phyloP scores from a whole-genome alignment of 2,113 vertebrate species.

The Petrocephalus zakoni region DNA sequence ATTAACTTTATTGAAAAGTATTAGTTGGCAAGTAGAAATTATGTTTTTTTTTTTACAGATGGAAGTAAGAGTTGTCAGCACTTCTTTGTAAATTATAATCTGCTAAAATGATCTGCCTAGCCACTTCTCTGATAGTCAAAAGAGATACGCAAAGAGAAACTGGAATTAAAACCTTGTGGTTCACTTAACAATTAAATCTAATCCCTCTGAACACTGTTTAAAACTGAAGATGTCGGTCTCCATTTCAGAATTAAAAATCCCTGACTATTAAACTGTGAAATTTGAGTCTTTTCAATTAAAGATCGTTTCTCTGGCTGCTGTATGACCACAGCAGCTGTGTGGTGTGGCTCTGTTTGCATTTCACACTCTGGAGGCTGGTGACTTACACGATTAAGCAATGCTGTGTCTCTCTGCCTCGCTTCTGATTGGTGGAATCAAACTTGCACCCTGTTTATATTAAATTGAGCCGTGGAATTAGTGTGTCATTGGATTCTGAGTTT shows the following conservation, averaged over 20 bases:
- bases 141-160: not conserved
- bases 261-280: not conserved
- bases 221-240: not conserved
- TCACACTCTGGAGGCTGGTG: not conserved
- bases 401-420: not conserved
- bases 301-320: not conserved
- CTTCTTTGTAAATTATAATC: too few species aligned
- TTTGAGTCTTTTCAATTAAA: not conserved
- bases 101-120: too few species aligned
- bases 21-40: not conserved
- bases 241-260: not conserved
- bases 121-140: too few species aligned
- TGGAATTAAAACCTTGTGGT: not conserved
- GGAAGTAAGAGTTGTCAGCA: not conserved
- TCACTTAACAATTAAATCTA: not conserved
- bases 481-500: not conserved
- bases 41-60: not conserved
- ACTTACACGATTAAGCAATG: not conserved
- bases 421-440: not conserved
- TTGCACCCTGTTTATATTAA: slow-evolving; percentile 4
- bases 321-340: not conserved
- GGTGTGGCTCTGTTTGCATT: not conserved
- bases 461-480: not conserved
- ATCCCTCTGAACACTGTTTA: not conserved
- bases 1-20: not conserved